Percentiles rank a stretch among this genome's conserved stretches.
phyloP scores from a whole-genome alignment of 2,113 vertebrate species.

The Nannospalax galili region DNA sequence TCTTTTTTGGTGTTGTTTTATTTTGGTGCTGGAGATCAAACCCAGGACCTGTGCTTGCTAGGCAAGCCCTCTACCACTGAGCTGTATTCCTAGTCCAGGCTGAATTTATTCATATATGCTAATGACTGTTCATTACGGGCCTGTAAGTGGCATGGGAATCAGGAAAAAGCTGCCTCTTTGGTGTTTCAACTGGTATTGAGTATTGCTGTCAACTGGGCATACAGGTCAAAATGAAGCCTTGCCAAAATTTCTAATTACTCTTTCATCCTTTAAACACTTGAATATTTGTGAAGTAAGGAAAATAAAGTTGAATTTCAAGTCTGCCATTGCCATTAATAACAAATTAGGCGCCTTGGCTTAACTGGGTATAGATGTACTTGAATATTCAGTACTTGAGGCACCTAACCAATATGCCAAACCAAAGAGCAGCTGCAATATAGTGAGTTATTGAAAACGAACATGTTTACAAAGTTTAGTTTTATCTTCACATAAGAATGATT shows the following conservation, averaged over 20 bases:
- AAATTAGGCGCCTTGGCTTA: conserved; percentile 10
- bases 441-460: conserved; percentile 66
- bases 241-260: conserved; percentile 37
- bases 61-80: neutral
- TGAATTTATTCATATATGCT: neutral
- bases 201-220: neutral
- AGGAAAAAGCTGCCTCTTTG: conserved; percentile 51
- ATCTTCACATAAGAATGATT: conserved; percentile 72
- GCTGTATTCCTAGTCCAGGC: neutral
- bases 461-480: conserved; percentile 78
- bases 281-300: conserved; percentile 53
- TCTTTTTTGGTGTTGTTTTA: neutral
- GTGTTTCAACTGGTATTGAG: conserved; percentile 30
- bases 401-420: conserved; percentile 78
- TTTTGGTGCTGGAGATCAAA: neutral
- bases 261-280: conserved; percentile 51
- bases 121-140: neutral
- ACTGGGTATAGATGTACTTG: neutral
- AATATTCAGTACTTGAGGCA: conserved; percentile 22
- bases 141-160: neutral
- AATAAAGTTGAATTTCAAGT: conserved; percentile 65
- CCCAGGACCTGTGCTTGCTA: neutral
- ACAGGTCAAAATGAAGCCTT: conserved; percentile 47
- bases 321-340: conserved; percentile 61
- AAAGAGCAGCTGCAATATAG: conserved; percentile 82